These are phyloP conservation scores for Chrysocyon brachyurus DNA, from an alignment of 2,797 vertebrate species.

Conservation along the genomic window DNA sequence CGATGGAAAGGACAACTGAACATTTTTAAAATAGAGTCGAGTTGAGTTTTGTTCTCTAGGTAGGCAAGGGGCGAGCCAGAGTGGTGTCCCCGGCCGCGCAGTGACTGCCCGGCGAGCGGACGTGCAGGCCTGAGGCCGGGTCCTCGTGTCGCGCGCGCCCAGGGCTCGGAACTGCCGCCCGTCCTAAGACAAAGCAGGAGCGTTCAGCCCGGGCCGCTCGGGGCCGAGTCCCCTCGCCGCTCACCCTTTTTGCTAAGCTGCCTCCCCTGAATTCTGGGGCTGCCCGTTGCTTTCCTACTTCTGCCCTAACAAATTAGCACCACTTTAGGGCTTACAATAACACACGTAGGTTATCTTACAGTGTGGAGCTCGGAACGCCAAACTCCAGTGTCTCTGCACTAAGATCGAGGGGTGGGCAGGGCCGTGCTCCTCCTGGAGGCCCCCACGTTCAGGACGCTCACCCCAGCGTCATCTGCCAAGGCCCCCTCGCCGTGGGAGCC, in stretches of 20 bases:
- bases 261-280: background rate
- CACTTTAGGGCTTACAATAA: background rate
- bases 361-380: background rate
- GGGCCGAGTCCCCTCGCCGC: background rate
- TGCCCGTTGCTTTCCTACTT: accelerated
- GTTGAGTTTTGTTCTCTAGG: background rate
- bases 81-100: background rate
- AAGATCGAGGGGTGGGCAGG: accelerated
- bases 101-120: accelerated
- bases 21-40: background rate
- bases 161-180: accelerated
- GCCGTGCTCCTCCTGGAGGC: too few species aligned
- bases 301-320: background rate
- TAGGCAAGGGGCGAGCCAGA: background rate
- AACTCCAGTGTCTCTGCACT: background rate
- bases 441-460: too few species aligned
- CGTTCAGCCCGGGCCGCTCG: accelerated
- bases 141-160: background rate
- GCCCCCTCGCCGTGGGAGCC: accelerated
- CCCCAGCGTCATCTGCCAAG: background rate
- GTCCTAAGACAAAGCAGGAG: accelerated
- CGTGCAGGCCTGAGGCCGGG: background rate
- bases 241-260: accelerated
- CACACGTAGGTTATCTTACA: background rate
- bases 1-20: background rate